Evolutionary conservation across 2,888 invertebrate genomes (phyloP).

Genomic region (Nycteola revayana): DNA sequence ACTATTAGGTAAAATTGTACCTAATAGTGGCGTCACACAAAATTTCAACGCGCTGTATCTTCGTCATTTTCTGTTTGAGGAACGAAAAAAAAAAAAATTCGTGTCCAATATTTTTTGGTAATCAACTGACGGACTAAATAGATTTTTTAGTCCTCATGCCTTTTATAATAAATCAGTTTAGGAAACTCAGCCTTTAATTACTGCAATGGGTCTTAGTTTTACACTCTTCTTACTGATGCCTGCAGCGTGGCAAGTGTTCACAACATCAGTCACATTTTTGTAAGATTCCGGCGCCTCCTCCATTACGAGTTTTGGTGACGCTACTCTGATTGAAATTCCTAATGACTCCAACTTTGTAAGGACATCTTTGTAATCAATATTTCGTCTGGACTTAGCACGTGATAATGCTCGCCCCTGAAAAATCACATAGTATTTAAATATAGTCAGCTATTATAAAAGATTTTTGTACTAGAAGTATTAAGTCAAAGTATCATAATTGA

Average conservation of each 20-base stretch:
- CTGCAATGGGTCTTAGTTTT: constrained; percentile 98
- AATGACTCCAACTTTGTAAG: constrained; percentile 89
- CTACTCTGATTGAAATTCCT: constrained; percentile 97
- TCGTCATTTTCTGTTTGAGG: constrained; percentile 5
- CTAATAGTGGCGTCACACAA: too few relatives aligned
- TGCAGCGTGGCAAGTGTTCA: constrained; percentile 98
- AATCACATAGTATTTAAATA: too few relatives aligned
- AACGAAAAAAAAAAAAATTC: too few relatives aligned
- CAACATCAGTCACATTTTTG: constrained; percentile 99
- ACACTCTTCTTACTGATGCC: constrained; percentile 98
- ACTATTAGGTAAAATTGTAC: too few relatives aligned
- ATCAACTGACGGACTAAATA: too few relatives aligned
- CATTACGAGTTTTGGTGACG: constrained; percentile 99
- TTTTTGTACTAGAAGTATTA: too few relatives aligned
- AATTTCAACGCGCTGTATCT: too few relatives aligned
- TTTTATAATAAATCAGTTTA: constrained; percentile 1
- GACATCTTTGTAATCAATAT: constrained; percentile 96
- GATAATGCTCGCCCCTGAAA: constrained; percentile 96
- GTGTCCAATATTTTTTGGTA: too few relatives aligned
- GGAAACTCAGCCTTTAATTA: constrained; percentile 94
- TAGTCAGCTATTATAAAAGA: too few relatives aligned
- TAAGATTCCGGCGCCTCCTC: constrained; percentile 99
- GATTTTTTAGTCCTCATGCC: too few relatives aligned
- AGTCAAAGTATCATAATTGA: too few relatives aligned
- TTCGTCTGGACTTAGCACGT: constrained; percentile 97